phyloP scores from a whole-genome alignment of 2,888 invertebrate genomes.

The Pyralis farinalis region DNA sequence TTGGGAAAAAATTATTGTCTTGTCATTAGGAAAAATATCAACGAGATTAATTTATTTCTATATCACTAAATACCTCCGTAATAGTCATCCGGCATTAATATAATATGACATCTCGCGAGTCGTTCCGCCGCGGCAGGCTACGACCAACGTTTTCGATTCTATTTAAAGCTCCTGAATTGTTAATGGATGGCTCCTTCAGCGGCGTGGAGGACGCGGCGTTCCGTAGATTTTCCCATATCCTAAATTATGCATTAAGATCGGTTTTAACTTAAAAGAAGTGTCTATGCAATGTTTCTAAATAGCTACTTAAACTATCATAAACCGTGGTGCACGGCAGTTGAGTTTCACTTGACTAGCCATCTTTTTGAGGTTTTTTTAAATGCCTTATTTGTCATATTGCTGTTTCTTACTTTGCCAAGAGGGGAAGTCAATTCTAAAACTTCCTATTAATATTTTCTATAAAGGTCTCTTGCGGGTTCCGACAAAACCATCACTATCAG shows the following conservation, averaged over 20 bases:
- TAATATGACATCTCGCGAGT: conserved; percentile 8
- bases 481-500: too few relatives aligned
- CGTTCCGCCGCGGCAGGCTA: conserved; percentile 5
- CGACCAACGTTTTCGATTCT: conserved; percentile 62
- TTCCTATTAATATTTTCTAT: too few relatives aligned
- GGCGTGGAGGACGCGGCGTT: conserved; percentile 4
- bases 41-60: too few relatives aligned
- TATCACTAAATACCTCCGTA: background rate
- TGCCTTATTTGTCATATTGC: too few relatives aligned
- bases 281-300: background rate
- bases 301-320: background rate
- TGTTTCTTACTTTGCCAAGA: too few relatives aligned
- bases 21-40: too few relatives aligned
- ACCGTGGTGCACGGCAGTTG: too few relatives aligned
- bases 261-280: background rate
- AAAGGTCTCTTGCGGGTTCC: too few relatives aligned
- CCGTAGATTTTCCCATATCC: conserved; percentile 6
- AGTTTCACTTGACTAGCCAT: too few relatives aligned
- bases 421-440: too few relatives aligned
- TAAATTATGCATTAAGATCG: conserved; percentile 4
- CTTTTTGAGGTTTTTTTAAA: too few relatives aligned
- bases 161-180: conserved; percentile 68
- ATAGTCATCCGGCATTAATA: conserved; percentile 8
- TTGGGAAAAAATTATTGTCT: too few relatives aligned
- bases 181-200: conserved; percentile 37